Conservation (phyloP, 2,113 vertebrate genomes). For the Osmerus eperlanus region DNA sequence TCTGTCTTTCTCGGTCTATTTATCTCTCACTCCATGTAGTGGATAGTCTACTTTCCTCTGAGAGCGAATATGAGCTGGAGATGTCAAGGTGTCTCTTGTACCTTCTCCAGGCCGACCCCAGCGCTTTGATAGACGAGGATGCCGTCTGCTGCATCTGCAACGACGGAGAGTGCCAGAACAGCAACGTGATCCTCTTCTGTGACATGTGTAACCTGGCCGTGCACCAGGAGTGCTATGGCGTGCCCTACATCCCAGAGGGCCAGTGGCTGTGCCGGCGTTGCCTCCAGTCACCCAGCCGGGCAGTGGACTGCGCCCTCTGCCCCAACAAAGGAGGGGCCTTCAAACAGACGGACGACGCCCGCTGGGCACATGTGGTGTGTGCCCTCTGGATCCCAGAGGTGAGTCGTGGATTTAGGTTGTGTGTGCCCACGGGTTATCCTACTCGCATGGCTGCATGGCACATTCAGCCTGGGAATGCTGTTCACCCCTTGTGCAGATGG, state of each 20-base stretch:
- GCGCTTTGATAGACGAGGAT: slow-evolving; percentile 91
- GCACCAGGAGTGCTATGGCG: slow-evolving; percentile 98
- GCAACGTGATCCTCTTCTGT: slow-evolving; percentile 98
- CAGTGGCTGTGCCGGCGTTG: slow-evolving; percentile 99
- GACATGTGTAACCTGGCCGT: slow-evolving; percentile 99
- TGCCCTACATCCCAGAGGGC: slow-evolving; percentile 97
- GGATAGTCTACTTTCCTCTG: too few relatives aligned
- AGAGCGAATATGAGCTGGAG: neutral
- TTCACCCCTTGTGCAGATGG: neutral
- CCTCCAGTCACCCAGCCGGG: slow-evolving; percentile 93
- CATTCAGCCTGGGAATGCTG: too few relatives aligned
- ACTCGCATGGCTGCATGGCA: too few relatives aligned
- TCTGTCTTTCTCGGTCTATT: neutral
- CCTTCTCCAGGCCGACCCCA: slow-evolving; percentile 82
- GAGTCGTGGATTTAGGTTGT: slow-evolving; percentile 12
- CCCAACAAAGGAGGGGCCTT: slow-evolving; percentile 98
- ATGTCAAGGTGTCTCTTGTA: neutral
- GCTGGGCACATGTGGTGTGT: slow-evolving; percentile 97
- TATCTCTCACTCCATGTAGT: neutral
- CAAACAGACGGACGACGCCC: slow-evolving; percentile 96
- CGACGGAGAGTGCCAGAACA: slow-evolving; percentile 98
- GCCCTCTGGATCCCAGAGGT: slow-evolving; percentile 98
- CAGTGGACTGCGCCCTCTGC: slow-evolving; percentile 96
- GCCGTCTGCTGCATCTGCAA: slow-evolving; percentile 98
- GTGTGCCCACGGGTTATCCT: too few relatives aligned